phyloP scores from a whole-genome alignment of 2,113 vertebrate genomes.

The Seriola quinqueradiata region DNA sequence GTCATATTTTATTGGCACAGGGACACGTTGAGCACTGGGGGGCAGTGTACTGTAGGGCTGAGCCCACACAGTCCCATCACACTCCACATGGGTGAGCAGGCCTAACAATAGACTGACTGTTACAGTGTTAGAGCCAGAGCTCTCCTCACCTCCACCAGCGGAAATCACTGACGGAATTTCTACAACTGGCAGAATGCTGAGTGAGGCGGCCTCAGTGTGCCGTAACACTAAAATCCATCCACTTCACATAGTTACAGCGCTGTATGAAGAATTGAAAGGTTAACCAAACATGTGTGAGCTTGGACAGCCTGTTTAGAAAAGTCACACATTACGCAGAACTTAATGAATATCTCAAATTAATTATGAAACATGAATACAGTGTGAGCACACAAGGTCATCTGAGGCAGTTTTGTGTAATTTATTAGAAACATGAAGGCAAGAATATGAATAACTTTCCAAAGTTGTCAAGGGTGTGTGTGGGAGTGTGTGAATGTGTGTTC shows the following conservation, averaged over 20 bases:
- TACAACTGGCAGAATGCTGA: slow-evolving; percentile 61
- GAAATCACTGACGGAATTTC: slow-evolving; percentile 71
- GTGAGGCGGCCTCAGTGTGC: slow-evolving; percentile 35
- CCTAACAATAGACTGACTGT: slow-evolving; percentile 79
- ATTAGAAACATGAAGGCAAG: slow-evolving; percentile 53
- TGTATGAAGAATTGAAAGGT: slow-evolving; percentile 54
- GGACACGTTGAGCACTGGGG: slow-evolving; percentile 71
- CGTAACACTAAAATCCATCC: slow-evolving; percentile 54
- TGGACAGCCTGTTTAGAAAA: slow-evolving; percentile 55
- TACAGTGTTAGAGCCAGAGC: slow-evolving; percentile 59
- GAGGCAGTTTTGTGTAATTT: slow-evolving; percentile 37
- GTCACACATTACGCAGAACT: slow-evolving; percentile 36
- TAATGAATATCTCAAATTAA: slow-evolving; percentile 62
- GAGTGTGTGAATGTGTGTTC: slow-evolving; percentile 43
- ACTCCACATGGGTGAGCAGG: slow-evolving; percentile 51
- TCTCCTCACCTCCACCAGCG: slow-evolving; percentile 73
- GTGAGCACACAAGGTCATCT: slow-evolving; percentile 19
- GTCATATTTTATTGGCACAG: slow-evolving; percentile 44
- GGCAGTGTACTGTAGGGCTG: slow-evolving; percentile 74
- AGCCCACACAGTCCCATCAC: slow-evolving; percentile 36
- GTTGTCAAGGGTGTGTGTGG: slow-evolving; percentile 41
- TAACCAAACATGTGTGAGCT: slow-evolving; percentile 59
- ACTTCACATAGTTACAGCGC: slow-evolving; percentile 41
- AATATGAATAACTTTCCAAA: slow-evolving; percentile 52
- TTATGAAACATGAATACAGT: slow-evolving; percentile 26